A percentile compares a stretch with the other conserved stretches of the same genome.
Conservation (phyloP, 2,888 invertebrate genomes). For the Synanthedon tipuliformis region DNA sequence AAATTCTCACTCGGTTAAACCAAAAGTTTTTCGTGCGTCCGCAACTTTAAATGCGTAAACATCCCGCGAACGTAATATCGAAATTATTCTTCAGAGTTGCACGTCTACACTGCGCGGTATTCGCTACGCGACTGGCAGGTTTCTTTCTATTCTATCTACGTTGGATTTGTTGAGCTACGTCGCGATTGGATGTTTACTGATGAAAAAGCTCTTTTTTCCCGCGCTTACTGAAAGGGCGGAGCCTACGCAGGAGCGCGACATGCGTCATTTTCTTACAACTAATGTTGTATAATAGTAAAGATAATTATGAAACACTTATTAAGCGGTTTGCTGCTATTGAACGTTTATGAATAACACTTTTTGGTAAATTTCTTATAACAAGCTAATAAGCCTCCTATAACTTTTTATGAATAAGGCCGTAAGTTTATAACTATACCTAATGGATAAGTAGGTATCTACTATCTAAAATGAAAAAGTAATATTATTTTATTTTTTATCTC, state of each 20-base stretch:
- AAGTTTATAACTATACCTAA: no score
- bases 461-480: no score
- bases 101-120: conserved; percentile 20
- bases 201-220: conserved; percentile 10
- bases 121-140: conserved; percentile 34
- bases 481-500: no score
- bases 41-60: conserved; percentile 47
- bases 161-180: background rate
- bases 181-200: conserved; percentile 5
- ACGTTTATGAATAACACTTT: no score
- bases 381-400: no score
- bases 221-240: conserved; percentile 36
- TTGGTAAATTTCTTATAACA: no score
- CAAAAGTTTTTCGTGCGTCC: conserved; percentile 26
- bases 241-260: conserved; percentile 25
- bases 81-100: conserved; percentile 8
- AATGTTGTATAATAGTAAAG: no score
- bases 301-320: no score
- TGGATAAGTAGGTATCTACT: no score
- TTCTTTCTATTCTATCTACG: background rate
- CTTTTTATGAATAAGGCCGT: no score
- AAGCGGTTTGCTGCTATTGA: no score
- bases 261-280: background rate
- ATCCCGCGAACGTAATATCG: conserved; percentile 23
- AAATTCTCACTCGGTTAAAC: conserved; percentile 12